Evolutionary conservation across 2,888 invertebrate genomes (phyloP).

Genomic region (Hydraecia micacea): DNA sequence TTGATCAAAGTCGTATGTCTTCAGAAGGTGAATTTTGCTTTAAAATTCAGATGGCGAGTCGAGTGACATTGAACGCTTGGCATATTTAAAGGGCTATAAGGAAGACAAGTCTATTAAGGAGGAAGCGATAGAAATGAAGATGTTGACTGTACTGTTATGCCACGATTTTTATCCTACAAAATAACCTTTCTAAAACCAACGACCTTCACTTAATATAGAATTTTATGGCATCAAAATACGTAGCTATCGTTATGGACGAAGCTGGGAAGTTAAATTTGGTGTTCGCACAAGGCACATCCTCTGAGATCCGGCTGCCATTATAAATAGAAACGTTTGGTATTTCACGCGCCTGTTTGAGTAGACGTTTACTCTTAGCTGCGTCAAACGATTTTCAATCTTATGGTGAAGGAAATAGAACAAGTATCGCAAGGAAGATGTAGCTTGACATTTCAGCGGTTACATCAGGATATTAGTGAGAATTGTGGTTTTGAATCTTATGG

Average conservation of each 20-base stretch:
- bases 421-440: not conserved
- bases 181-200: constrained; percentile 47
- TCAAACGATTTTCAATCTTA: constrained; percentile 48
- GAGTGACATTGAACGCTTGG: constrained; percentile 47
- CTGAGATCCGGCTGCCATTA: constrained; percentile 70
- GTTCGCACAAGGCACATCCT: constrained; percentile 68
- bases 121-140: constrained; percentile 40
- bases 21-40: constrained; percentile 56
- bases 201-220: constrained; percentile 62
- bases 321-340: constrained; percentile 75
- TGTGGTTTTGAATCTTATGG: constrained; percentile 27
- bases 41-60: constrained; percentile 54
- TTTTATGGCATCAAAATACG: constrained; percentile 46
- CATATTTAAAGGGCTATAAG: constrained; percentile 49
- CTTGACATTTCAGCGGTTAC: constrained; percentile 42
- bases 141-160: constrained; percentile 14
- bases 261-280: constrained; percentile 70
- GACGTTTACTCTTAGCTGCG: constrained; percentile 28
- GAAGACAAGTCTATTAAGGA: constrained; percentile 38
- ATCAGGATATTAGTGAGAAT: constrained; percentile 5
- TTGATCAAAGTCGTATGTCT: constrained; percentile 62
- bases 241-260: constrained; percentile 56
- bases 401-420: constrained; percentile 19
- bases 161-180: constrained; percentile 28
- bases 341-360: constrained; percentile 69